Percentiles rank a stretch among this genome's conserved stretches.
These are phyloP conservation scores for Patiria miniata DNA, from an alignment of 35 echinoderm and acorn worm genomes.

Conservation along the genomic window DNA sequence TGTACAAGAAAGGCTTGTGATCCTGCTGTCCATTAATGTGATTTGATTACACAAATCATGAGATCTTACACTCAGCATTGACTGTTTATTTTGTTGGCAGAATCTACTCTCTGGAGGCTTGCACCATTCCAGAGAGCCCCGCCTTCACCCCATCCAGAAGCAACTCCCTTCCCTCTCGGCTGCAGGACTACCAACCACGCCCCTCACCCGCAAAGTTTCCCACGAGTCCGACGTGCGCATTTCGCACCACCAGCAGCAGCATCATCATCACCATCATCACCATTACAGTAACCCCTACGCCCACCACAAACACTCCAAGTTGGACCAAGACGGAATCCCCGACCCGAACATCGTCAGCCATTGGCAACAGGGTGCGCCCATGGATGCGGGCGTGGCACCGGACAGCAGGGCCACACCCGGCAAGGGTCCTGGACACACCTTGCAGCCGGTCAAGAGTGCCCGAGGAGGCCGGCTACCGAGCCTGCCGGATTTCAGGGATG, in stretches of 20 bases:
- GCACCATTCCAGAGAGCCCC: conserved; percentile 20
- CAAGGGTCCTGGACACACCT: background rate
- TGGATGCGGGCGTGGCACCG: background rate
- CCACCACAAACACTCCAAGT: conserved; percentile 47
- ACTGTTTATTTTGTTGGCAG: conserved; percentile 5
- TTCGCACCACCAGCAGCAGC: background rate
- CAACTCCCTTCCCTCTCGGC: conserved; percentile 38
- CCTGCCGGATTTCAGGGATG: conserved; percentile 9
- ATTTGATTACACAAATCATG: background rate
- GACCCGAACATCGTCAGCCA: background rate
- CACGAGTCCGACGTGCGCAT: background rate
- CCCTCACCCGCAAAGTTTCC: background rate
- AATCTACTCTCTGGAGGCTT: background rate
- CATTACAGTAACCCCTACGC: background rate
- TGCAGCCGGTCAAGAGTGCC: conserved; percentile 1
- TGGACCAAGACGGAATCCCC: background rate
- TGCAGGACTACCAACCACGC: background rate
- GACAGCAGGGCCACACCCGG: background rate
- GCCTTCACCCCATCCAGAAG: conserved; percentile 52
- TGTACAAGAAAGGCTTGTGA: background rate
- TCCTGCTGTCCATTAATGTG: background rate
- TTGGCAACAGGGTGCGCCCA: background rate
- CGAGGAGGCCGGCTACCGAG: background rate
- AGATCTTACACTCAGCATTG: background rate
- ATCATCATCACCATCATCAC: background rate